A percentile compares a stretch with the other conserved stretches of the same genome.
phyloP scores from a whole-genome alignment of 1,140 invertebrate species.

The Schlechtendalia chinensis region DNA sequence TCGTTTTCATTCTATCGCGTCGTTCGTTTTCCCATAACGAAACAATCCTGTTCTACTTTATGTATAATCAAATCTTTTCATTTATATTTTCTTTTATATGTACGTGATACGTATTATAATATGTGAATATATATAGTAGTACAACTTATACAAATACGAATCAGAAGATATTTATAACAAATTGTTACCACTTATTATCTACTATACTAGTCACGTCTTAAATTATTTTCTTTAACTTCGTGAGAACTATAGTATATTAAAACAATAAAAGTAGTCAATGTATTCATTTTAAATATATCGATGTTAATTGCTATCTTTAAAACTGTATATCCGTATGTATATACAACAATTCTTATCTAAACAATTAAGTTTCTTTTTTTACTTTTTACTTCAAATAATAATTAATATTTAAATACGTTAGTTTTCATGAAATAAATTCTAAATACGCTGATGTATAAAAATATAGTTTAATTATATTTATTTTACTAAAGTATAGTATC shows the following conservation, averaged over 20 bases:
- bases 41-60: constrained; percentile 31
- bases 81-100: constrained; percentile 9
- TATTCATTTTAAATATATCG: neutral
- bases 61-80: constrained; percentile 29
- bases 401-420: neutral
- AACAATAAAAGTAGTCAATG: neutral
- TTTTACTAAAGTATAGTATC: no score
- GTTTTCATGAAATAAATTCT: neutral
- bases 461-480: no score
- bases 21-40: constrained; percentile 3
- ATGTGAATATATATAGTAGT: neutral
- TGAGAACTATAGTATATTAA: constrained; percentile 12
- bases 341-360: neutral
- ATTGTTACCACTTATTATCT: neutral
- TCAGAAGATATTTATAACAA: neutral
- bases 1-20: neutral
- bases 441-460: neutral
- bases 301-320: neutral
- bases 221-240: neutral
- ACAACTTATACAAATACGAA: neutral
- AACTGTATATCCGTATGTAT: neutral
- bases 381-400: neutral
- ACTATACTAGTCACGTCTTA: neutral
- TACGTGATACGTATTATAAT: constrained; percentile 17
- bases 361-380: neutral